Base-by-base conservation (phyloP, 2,797 vertebrate genomes). In the Tokudaia tokunoshimensis region DNA sequence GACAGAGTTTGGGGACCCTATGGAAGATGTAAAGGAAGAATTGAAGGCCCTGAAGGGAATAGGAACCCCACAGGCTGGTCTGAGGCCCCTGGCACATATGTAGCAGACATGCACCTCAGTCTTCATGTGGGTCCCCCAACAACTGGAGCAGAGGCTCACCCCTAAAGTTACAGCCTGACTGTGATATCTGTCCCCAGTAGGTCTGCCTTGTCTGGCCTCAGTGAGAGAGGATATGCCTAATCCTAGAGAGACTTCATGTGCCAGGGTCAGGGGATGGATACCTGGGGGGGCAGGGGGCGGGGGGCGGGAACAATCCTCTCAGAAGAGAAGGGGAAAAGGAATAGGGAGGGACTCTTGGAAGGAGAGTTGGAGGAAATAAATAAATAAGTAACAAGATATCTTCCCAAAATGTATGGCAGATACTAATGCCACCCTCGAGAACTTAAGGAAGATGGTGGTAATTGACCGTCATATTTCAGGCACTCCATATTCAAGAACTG, bases 231-330 rank as follows among this genome's bases (percentile, higher is more conserved):
- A 72, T 72, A 17, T 15, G 8, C 67, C 17, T 72, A 37, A 37
- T 70, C 34, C 34, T 72, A 34, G 13, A 70, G 7, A 37, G 34
- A 72, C 34, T 72, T 72, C 34, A 37, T n/a, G 67, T 1, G 8
- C 67, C 34, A 70, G 67, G 67, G 67, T 72, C 3, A 3, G 15
- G 7, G 7, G 34, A 72, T 72, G 7, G 34, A 72, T 72, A 70
- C 15, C 15, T 1, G 7, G 31, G 0, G 34, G 67, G 14, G n/a
- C n/a, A n/a, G n/a, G n/a, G n/a, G n/a, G n/a, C n/a, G n/a, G 7
- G 7, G 14, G 0, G 67, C 34, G 17, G 3, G 41, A 41, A 41
- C 34, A n/a, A 37, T 7, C 7, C 67, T 37, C 3, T 72, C 67
- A 72, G 67, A 72, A 14, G 65, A n/a, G 34, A 72, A 72, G 67